Base-by-base conservation (phyloP, 2,888 invertebrate genomes). In the Lepidocyrtoides sp. region DNA sequence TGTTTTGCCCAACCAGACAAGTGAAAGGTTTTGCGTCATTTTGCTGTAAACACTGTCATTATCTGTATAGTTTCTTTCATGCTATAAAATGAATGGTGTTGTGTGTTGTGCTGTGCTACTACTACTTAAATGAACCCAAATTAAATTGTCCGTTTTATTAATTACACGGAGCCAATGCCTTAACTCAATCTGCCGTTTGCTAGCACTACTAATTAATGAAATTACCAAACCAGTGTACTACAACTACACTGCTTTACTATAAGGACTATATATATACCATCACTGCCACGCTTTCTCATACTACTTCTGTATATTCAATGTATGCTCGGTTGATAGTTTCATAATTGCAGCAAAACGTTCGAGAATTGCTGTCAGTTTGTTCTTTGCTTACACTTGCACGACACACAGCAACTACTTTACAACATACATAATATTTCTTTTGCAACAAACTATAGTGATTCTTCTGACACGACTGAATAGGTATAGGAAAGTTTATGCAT, bases 161-260 rank as follows among this genome's bases (percentile, higher is more conserved):
- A 90, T 90, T 90, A 90, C 90, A 91, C 84, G 81, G 82, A 92
- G 83, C 92, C 90, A 91, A 92, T 92, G 92, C 90, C 84, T 92
- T 92, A 92, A 92, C 92, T 92, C 92, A 92, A 92, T 92, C 90
- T 92, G 87, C 92, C 92, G 86, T 92, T 92, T 92, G 92, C 87
- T 92, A 87, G 92, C 87, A 87, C 82, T 92, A 83, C 90, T 92
- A 92, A 92, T 92, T 92, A 92, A 92, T 92, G 90, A 75, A 92
- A 92, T 92, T 92, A 92, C 82, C 83, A 90, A 83, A 90, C 90
- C 90, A 90, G 84, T 85, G 90, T 90, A 84, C 90, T 92, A 91
- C 92, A 92, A n/a, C 92, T 89, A 66, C 54, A 81, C 63, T 77
- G 86, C 77, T 87, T 77, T 29, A 87, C 54, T 82, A 60, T 8